Percentiles rank a stretch among this genome's conserved stretches.
Evolutionary conservation across 2,797 vertebrate genomes (phyloP).

Genomic region (Alfaro cultratus): DNA sequence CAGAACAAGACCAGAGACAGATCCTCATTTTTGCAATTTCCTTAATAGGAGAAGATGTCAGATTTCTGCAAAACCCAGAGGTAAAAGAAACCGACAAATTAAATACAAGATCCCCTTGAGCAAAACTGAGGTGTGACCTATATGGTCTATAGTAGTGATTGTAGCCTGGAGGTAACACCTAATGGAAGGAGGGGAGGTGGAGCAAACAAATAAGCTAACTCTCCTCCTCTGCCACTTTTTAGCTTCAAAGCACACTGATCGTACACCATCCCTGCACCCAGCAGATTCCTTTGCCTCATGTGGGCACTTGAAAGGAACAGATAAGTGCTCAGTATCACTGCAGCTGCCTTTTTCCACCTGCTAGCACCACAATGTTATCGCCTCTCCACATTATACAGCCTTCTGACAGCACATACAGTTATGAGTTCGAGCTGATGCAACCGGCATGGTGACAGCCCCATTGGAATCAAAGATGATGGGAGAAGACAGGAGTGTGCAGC

Average conservation of each 20-base stretch:
- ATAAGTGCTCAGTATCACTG: constrained; percentile 32
- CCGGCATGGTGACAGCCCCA: constrained; percentile 43
- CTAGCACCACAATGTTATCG: constrained; percentile 44
- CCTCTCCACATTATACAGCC: constrained; percentile 41
- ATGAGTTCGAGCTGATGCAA: constrained; percentile 34
- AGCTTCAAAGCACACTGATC: constrained; percentile 25
- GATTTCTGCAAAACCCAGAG: background rate
- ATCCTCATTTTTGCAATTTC: constrained; percentile 19
- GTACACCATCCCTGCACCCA: constrained; percentile 1
- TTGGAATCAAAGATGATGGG: constrained; percentile 55
- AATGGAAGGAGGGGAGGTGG: background rate
- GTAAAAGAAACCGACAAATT: constrained; percentile 13
- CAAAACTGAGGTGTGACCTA: constrained; percentile 7
- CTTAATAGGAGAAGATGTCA: background rate
- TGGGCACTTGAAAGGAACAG: constrained; percentile 18
- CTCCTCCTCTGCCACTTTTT: constrained; percentile 23
- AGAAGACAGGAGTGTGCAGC: constrained; percentile 46
- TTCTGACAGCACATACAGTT: constrained; percentile 46
- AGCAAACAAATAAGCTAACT: constrained; percentile 1
- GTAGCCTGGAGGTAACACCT: background rate
- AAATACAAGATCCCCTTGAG: constrained; percentile 36
- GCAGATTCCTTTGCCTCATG: constrained; percentile 11
- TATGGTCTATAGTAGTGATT: background rate
- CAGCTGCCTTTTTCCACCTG: constrained; percentile 41
- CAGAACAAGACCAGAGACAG: constrained; percentile 21